phyloP scores from a whole-genome alignment of 1,140 invertebrate genomes.

The Drosophila mauritiana region DNA sequence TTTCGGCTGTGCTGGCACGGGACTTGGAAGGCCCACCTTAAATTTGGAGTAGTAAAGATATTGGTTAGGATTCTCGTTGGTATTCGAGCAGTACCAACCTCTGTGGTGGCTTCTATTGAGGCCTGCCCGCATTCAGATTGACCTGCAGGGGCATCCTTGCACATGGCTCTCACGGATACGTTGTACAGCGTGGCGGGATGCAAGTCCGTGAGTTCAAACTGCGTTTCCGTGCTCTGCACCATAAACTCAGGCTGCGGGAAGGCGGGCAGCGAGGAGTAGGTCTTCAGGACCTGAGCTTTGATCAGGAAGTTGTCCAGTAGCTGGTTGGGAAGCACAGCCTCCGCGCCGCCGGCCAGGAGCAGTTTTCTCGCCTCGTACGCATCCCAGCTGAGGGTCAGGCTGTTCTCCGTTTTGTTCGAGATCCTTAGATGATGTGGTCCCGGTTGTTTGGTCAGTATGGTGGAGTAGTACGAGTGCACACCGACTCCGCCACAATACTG shows the following conservation, averaged over 20 bases:
- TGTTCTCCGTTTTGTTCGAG: slow-evolving; percentile 85
- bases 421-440: slow-evolving; percentile 83
- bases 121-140: slow-evolving; percentile 86
- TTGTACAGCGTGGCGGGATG: slow-evolving; percentile 90
- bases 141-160: slow-evolving; percentile 70
- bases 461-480: slow-evolving; percentile 86
- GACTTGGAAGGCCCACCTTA: slow-evolving; percentile 86
- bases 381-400: slow-evolving; percentile 85
- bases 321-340: slow-evolving; percentile 45
- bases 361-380: slow-evolving; percentile 75
- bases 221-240: slow-evolving; percentile 85
- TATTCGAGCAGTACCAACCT: slow-evolving; percentile 85
- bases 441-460: slow-evolving; percentile 84
- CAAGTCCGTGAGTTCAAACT: slow-evolving; percentile 87
- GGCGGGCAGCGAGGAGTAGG: slow-evolving; percentile 80
- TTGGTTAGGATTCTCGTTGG: background rate
- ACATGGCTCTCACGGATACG: slow-evolving; percentile 88
- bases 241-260: slow-evolving; percentile 83
- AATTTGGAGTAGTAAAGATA: background rate
- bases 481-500: slow-evolving; percentile 86
- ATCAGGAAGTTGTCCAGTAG: slow-evolving; percentile 85
- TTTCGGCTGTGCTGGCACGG: slow-evolving; percentile 87
- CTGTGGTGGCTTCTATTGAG: slow-evolving; percentile 87
- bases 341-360: slow-evolving; percentile 42
- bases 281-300: slow-evolving; percentile 84